phyloP scores from a whole-genome alignment of 2,888 invertebrate genomes.

The Leptogaster cylindrica region DNA sequence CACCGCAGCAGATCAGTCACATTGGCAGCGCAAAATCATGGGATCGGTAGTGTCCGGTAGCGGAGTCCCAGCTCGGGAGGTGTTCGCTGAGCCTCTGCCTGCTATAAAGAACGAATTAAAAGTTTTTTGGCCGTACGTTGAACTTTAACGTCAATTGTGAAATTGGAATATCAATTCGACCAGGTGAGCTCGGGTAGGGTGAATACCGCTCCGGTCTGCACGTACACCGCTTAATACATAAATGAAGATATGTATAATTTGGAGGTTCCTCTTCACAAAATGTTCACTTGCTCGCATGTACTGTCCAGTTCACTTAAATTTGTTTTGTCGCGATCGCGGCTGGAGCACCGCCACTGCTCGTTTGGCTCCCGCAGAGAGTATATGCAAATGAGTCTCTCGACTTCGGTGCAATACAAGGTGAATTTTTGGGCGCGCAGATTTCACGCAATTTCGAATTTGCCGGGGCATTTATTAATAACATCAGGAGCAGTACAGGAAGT shows the following conservation, averaged over 20 bases:
- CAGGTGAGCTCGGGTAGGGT: conserved; percentile 28
- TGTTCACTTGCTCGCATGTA: conserved; percentile 24
- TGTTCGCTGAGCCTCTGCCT: conserved; percentile 25
- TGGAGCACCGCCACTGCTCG: conserved; percentile 13
- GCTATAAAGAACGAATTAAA: conserved; percentile 40
- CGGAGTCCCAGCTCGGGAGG: neutral
- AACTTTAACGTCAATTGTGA: conserved; percentile 45
- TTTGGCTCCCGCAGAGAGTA: conserved; percentile 7
- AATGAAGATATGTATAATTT: conserved; percentile 26
- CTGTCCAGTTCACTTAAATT: conserved; percentile 25
- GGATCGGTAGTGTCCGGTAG: conserved; percentile 17
- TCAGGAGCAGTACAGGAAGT: neutral
- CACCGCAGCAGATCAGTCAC: too few relatives aligned
- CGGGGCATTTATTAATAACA: neutral
- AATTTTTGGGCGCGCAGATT: conserved; percentile 10
- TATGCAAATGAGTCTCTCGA: conserved; percentile 19
- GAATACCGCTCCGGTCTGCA: conserved; percentile 18
- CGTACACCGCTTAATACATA: conserved; percentile 25
- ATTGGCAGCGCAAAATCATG: too few relatives aligned
- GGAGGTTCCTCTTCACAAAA: neutral
- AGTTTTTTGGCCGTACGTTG: conserved; percentile 45
- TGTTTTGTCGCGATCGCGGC: conserved; percentile 14
- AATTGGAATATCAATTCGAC: conserved; percentile 44
- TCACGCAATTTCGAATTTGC: neutral
- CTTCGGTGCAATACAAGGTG: conserved; percentile 23